Evolutionary conservation across 1,140 invertebrate genomes (phyloP), one percentile per base, ranked within the genome.

Genomic region (Pristionchus pacificus): DNA sequence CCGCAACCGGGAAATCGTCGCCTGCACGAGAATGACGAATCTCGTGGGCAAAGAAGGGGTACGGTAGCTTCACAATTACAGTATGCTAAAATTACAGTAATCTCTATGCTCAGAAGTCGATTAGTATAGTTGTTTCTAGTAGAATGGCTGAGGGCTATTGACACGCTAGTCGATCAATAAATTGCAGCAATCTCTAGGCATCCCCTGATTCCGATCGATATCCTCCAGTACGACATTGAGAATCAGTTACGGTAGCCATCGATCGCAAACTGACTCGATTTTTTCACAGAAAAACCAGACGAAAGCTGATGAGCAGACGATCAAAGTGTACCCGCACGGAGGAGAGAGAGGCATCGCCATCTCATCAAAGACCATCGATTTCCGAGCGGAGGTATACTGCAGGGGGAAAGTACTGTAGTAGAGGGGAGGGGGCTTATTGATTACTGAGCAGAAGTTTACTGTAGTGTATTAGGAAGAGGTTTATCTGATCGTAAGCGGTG

Each of bases 321-420:
- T 91, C 15, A 87, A 85, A 1, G 80, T 85, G 6, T 6, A 10
- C 59, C 74, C 79, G 6, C 77, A 85, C 55, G 70, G 78, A 32
- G 79, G 85, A 68, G 87, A 86, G 55, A 82, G 85, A 67, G 58
- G 79, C 59, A 78, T 78, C 31, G 84, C 77, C 57, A 84, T 90
- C 32, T 90, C 86, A 62, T 88, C 87, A 27, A 89, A 90, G 80
- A 91, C 90, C 85, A 84, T 84, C 0, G 90, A 95, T 80, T 86
- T 92, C 38, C 88, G 92, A 83, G 78, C 81, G 28, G 89, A 91
- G 81, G 86, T 87, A 65, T 78, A 32, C 62, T 58, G 19, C 27
- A 71, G 25, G 29, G 31, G 27, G n/a, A n/a, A 3, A 2, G 30
- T 29, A 27, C 74, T 19, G 31, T 75, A 13, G 32, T 77, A 77